These are phyloP conservation scores for Myopa tessellatipennis DNA, from an alignment of 2,888 invertebrate species.

Conservation along the genomic window DNA sequence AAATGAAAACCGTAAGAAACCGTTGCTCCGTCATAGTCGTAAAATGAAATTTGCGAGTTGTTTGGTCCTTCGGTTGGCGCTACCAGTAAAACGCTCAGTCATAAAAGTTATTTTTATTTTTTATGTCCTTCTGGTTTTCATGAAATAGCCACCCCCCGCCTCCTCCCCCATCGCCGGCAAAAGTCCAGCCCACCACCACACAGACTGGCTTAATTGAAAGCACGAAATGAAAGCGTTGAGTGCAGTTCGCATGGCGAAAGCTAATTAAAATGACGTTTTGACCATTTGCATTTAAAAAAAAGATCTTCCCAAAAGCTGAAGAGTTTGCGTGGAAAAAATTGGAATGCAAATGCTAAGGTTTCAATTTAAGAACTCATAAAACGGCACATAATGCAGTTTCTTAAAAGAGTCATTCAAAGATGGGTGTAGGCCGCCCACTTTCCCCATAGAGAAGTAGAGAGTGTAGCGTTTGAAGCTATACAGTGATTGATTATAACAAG, in stretches of 20 bases:
- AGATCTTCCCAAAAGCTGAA: constrained; percentile 4
- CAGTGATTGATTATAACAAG: too few relatives aligned
- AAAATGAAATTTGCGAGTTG: constrained; percentile 1
- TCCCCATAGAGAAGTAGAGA: too few relatives aligned
- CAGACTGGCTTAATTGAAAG: constrained; percentile 16
- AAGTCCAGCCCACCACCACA: too few relatives aligned
- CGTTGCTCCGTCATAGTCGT: neutral
- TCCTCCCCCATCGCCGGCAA: neutral
- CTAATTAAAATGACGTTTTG: constrained; percentile 32
- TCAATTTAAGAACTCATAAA: neutral
- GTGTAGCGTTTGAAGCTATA: too few relatives aligned
- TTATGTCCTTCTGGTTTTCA: neutral
- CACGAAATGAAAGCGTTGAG: constrained; percentile 25
- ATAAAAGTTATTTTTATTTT: constrained; percentile 28
- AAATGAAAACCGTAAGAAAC: neutral
- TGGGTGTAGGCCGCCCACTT: too few relatives aligned
- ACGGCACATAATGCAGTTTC: neutral
- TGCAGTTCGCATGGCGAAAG: constrained; percentile 18
- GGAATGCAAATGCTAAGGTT: too few relatives aligned
- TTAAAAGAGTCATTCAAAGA: too few relatives aligned
- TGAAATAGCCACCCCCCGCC: neutral
- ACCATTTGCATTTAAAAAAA: constrained; percentile 14
- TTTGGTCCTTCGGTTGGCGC: neutral
- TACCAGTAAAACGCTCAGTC: constrained; percentile 29
- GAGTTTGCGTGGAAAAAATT: neutral